Percentiles rank a stretch among this genome's conserved stretches.
Evolutionary conservation across 1,140 invertebrate species (phyloP).

Genomic region (Drosophila punjabiensis): DNA sequence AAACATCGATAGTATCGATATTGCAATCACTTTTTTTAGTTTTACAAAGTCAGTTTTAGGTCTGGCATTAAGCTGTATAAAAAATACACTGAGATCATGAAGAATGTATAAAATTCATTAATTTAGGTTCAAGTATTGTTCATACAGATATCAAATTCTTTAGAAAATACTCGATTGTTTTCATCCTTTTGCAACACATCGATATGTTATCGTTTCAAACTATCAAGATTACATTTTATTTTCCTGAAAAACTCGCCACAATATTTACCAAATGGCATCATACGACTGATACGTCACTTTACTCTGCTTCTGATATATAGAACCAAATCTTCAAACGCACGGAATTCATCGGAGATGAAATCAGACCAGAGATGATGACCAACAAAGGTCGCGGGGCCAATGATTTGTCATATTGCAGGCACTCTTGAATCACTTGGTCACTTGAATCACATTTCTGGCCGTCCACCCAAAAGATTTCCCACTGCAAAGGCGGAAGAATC

Average conservation of each 20-base stretch:
- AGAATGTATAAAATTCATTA: background rate
- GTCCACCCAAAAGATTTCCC: constrained; percentile 24
- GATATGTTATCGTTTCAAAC: background rate
- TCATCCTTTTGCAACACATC: background rate
- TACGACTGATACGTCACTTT: constrained; percentile 7
- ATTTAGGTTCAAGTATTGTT: too few species aligned
- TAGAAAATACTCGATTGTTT: background rate
- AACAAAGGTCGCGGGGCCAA: constrained; percentile 29
- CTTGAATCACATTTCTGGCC: constrained; percentile 1
- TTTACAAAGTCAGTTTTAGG: too few species aligned
- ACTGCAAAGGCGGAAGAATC: constrained; percentile 40
- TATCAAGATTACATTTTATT: background rate
- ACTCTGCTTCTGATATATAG: background rate
- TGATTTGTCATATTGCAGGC: constrained; percentile 30
- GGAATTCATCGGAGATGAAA: constrained; percentile 28
- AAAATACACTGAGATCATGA: background rate
- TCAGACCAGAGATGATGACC: constrained; percentile 38
- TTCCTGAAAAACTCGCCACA: background rate
- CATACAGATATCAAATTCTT: background rate
- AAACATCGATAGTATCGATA: too few species aligned
- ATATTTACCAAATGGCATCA: background rate
- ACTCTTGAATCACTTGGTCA: constrained; percentile 10
- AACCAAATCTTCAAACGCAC: constrained; percentile 3
- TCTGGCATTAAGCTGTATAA: background rate
- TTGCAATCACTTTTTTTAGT: too few species aligned